Base-by-base conservation (phyloP, 2,797 vertebrate species). In the Staurois parvus region DNA sequence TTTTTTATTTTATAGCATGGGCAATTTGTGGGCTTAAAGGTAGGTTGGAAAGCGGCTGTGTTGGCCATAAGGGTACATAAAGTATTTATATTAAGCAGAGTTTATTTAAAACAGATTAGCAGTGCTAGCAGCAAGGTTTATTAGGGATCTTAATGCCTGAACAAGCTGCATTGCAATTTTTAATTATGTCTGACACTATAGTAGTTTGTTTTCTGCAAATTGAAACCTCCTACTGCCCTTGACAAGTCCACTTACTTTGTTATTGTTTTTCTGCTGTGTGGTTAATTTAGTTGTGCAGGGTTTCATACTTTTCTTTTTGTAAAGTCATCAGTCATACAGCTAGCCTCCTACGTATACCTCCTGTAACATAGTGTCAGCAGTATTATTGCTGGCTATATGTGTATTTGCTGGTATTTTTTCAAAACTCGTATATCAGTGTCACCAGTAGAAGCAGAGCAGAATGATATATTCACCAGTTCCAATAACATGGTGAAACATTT, bases 351-450 rank as follows among this genome's bases (percentile, higher is more conserved):
- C 67, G 37, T 78, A 76, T 83, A 59, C 52, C 69, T 62, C 13
- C 32, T 72, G 74, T 62, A 79, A 40, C 52, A 13, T 69, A 32
- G 45, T 62, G 76, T 87, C 85, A 83, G 85, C 85, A 79, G n/a
- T 83, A 87, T 87, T 79, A 76, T 87, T 62, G 59, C n/a, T 59
- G 68, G 67, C 59, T 83, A 67, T 73, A 52, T 87, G 59, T 74
- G 26, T 79, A 74, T 83, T 83, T 86, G 69, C 79, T 75, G 70
- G 74, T 73, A 52, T 64, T 42, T 74, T 79, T 79, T 83, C 29
- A 79, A 83, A 79, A 83, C 85, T 83, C 85, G 69, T 87, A 87
- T 74, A 87, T 87, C 85, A 87, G 75, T 83, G 81, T 87, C 85
- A 83, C 29, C 24, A 62, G 45, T 76, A 68, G 78, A 82, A 86